Conservation (phyloP, 2,113 vertebrate genomes). For the Ageneiosus marmoratus region DNA sequence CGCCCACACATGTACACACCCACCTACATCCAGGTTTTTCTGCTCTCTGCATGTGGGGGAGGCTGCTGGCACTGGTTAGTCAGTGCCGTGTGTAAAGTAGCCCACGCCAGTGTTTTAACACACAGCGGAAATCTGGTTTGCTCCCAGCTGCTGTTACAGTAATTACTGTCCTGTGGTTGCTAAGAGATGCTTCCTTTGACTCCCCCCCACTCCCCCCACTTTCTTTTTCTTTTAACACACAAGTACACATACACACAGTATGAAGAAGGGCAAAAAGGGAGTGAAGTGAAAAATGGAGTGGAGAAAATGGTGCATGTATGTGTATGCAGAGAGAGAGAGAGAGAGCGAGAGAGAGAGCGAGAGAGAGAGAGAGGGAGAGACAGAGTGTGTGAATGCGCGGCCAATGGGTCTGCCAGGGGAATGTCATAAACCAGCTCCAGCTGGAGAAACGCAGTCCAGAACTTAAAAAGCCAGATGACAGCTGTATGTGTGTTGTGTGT, state of each 20-base stretch:
- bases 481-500: slow-evolving; percentile 73
- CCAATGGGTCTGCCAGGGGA: slow-evolving; percentile 81
- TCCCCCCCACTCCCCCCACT: neutral
- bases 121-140: slow-evolving; percentile 91
- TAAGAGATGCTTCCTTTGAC: slow-evolving; percentile 88
- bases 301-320: slow-evolving; percentile 59
- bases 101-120: slow-evolving; percentile 86
- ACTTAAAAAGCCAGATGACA: slow-evolving; percentile 89
- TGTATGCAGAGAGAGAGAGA: slow-evolving; percentile 64
- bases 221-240: slow-evolving; percentile 21
- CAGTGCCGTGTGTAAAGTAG: slow-evolving; percentile 81
- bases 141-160: slow-evolving; percentile 89
- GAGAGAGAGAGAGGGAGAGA: slow-evolving; percentile 64
- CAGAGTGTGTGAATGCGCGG: slow-evolving; percentile 53
- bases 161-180: slow-evolving; percentile 92
- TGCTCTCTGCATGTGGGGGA: slow-evolving; percentile 61
- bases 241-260: slow-evolving; percentile 9
- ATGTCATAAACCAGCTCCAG: slow-evolving; percentile 89
- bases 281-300: slow-evolving; percentile 62
- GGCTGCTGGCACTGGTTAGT: slow-evolving; percentile 48
- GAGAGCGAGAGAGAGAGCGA: slow-evolving; percentile 59
- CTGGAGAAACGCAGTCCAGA: slow-evolving; percentile 83
- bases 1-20: slow-evolving; percentile 56
- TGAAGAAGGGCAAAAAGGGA: slow-evolving; percentile 32
- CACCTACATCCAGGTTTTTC: slow-evolving; percentile 73